A percentile compares a stretch with the other conserved stretches of the same genome.
phyloP scores from a whole-genome alignment of 2,113 vertebrate species.

The Zosterops borbonicus region DNA sequence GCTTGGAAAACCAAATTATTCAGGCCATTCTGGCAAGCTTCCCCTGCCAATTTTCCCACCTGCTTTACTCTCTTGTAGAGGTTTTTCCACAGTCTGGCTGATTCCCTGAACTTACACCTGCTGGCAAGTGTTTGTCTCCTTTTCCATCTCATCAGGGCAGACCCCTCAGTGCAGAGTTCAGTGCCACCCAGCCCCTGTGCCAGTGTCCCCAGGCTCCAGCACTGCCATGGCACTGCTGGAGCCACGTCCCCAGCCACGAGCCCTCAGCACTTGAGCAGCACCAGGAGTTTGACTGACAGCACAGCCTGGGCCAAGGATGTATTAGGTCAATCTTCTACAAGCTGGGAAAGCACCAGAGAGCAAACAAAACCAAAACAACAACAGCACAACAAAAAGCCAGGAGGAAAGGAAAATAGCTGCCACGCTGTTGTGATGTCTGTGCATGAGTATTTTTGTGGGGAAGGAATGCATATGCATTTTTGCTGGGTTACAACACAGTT shows the following conservation, averaged over 20 bases:
- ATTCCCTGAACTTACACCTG: background rate
- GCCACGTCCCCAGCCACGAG: background rate
- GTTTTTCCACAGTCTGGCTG: background rate
- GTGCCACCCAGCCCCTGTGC: background rate
- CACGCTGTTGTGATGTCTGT: constrained; percentile 68
- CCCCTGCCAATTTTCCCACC: background rate
- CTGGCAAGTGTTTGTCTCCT: background rate
- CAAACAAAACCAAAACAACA: constrained; percentile 41
- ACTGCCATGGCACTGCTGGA: rapidly evolving
- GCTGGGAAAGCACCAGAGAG: constrained; percentile 56
- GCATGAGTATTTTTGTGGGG: constrained; percentile 72
- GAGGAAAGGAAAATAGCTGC: constrained; percentile 48
- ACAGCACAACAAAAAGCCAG: constrained; percentile 26
- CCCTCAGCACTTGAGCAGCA: background rate
- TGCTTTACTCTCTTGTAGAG: background rate
- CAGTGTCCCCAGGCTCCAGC: background rate
- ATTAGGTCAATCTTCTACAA: constrained; percentile 53
- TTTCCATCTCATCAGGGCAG: background rate
- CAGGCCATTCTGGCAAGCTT: background rate
- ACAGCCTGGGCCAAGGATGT: constrained; percentile 22
- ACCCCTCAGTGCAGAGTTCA: background rate
- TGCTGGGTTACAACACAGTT: constrained; percentile 71
- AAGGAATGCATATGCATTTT: constrained; percentile 79
- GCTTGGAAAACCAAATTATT: background rate
- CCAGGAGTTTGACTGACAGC: background rate